Evolutionary conservation across 2,888 invertebrate species (phyloP), one percentile per base, ranked within the genome.

Genomic region (Pandemis cinnamomeana): DNA sequence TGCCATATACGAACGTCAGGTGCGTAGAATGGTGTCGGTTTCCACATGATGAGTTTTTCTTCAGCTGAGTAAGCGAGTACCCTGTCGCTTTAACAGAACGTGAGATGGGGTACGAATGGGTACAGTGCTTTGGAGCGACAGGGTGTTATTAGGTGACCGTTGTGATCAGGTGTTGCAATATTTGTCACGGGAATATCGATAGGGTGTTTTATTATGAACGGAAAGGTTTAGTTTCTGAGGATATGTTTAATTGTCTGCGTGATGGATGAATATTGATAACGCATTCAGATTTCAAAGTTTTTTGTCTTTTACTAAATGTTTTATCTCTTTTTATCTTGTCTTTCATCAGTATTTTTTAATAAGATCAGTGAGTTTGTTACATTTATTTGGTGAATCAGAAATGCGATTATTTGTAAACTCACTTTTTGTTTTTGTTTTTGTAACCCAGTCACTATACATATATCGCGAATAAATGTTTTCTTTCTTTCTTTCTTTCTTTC

Each of bases 21-120:
- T 74, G 74, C 20, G 67, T 46, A 61, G 46, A 74, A 74, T 67
- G 74, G 70, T 71, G 74, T 74, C 71, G 71, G 71, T 62, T 73
- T 66, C 53, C 67, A 44, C 46, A 20, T 62, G 74, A 74, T 71
- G 67, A 71, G 74, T 67, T 74, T 74, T 74, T 62, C 74, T 67
- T 67, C 58, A 58, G 67, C 74, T 71, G 74, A 74, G 61, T 70
- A 67, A 67, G 74, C 71, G 62, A 55, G 69, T 68, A 55, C 69
- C 64, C 13, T 46, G 44, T 67, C 51, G 58, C 20, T 62, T 42
- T 20, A 6, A 27, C 20, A 7, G 36, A 15, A 44, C 20, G 48
- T 62, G 71, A 46, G 7, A 5, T 8, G 10, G 6, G 27, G 51
- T 6, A 44, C 20, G 15, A 46, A 68, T 62, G 55, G 55, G 11